phyloP scores from a whole-genome alignment of 2,797 vertebrate genomes.

The Cheracebus regulus region DNA sequence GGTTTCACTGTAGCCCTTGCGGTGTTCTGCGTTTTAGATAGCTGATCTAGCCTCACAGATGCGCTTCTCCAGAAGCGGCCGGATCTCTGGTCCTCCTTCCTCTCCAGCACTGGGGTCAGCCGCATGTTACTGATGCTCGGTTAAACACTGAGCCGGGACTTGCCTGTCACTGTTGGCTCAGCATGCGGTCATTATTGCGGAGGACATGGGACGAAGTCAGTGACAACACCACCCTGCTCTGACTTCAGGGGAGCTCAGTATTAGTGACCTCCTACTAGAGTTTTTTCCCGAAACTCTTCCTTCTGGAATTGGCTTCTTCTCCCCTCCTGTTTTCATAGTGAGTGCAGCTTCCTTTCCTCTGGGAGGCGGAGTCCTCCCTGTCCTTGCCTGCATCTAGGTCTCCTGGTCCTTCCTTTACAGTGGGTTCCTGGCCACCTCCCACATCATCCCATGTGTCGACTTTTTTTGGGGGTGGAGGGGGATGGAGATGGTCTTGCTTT shows the following conservation, averaged over 20 bases:
- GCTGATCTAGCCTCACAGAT: background rate
- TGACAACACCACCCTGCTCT: background rate
- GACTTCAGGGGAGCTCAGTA: background rate
- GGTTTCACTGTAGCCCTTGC: background rate
- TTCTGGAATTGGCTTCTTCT: background rate
- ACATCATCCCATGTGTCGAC: background rate
- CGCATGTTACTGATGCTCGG: no score
- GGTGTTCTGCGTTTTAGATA: background rate
- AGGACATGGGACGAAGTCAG: background rate
- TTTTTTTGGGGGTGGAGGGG: no score
- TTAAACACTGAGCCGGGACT: background rate
- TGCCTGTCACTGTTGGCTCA: background rate
- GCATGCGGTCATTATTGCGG: fast-evolving
- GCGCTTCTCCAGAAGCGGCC: background rate
- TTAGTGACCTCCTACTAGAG: background rate
- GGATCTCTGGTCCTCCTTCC: fast-evolving
- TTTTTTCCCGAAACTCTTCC: background rate
- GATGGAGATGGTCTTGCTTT: background rate
- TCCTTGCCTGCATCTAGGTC: background rate
- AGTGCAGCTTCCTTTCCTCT: background rate
- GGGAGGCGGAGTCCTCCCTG: background rate
- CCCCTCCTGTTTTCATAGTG: fast-evolving
- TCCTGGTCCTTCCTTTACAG: background rate
- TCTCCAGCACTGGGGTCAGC: background rate
- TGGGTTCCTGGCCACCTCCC: background rate